Percentiles rank a stretch among this genome's conserved stretches.
These are phyloP conservation scores for Phrynocephalus vlangalii DNA, from an alignment of 2,797 vertebrate species.

Conservation along the genomic window DNA sequence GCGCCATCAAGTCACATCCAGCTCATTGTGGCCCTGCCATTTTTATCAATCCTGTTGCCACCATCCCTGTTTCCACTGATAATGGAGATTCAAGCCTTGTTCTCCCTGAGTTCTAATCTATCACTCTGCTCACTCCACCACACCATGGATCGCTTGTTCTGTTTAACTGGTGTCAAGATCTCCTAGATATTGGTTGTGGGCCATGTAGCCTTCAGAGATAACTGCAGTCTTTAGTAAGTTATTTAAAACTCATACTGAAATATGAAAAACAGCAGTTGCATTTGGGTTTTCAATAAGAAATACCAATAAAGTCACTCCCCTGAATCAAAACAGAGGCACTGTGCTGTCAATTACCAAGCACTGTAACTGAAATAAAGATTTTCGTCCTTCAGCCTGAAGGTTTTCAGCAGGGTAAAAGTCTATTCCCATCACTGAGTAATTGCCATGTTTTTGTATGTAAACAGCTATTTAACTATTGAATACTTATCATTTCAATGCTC, in stretches of 20 bases:
- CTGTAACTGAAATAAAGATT: rapidly evolving
- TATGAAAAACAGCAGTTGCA: neutral
- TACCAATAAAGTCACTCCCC: neutral
- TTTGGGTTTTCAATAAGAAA: neutral
- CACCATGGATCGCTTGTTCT: too few species aligned
- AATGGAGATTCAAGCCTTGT: too few species aligned
- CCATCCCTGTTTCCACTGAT: too few species aligned
- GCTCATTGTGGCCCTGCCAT: too few species aligned
- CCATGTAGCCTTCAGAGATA: too few species aligned
- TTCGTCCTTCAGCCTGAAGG: slow-evolving; percentile 2
- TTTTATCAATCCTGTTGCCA: too few species aligned
- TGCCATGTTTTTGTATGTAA: neutral
- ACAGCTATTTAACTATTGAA: neutral
- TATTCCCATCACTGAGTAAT: neutral
- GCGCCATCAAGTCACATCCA: too few species aligned
- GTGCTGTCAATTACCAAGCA: neutral
- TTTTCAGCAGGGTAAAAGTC: neutral
- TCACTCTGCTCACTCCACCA: too few species aligned
- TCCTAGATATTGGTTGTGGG: neutral
- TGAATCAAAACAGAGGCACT: neutral
- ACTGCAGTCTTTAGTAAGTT: rapidly evolving
- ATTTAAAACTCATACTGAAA: neutral
- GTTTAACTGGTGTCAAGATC: neutral
- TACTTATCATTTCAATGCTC: neutral
- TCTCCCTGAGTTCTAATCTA: too few species aligned